A percentile compares a stretch with the other conserved stretches of the same genome.
These are phyloP conservation scores for Gymnarchus niloticus DNA, from an alignment of 2,113 vertebrate species.

Conservation along the genomic window DNA sequence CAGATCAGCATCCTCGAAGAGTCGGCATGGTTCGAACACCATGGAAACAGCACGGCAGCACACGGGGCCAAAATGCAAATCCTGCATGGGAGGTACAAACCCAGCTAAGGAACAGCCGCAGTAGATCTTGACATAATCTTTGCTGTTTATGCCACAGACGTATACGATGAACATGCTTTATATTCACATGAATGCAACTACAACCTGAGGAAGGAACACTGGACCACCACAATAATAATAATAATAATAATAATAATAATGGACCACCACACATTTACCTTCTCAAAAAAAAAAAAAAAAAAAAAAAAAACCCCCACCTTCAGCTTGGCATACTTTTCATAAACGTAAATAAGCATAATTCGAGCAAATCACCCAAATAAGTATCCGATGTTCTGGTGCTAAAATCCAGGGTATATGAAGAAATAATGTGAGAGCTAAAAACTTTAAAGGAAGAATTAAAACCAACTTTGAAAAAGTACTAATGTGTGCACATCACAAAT, in stretches of 20 bases:
- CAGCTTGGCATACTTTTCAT: neutral
- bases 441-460: neutral
- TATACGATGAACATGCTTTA: neutral
- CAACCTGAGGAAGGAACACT: neutral
- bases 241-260: too few relatives aligned
- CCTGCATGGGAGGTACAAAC: neutral
- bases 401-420: neutral
- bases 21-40: neutral
- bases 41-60: neutral
- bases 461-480: too few relatives aligned
- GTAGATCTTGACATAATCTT: neutral
- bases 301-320: neutral
- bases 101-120: neutral
- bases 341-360: neutral
- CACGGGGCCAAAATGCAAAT: neutral
- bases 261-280: neutral
- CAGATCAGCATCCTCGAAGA: neutral
- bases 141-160: neutral
- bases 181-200: neutral
- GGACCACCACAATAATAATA: slow-evolving; percentile 3
- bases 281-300: neutral
- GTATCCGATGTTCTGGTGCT: neutral
- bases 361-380: neutral
- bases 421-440: neutral
- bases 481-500: neutral